Evolutionary conservation across 1,140 invertebrate genomes (phyloP), one percentile per base, ranked within the genome.

Genomic region (Zaprionus camerounensis): DNA sequence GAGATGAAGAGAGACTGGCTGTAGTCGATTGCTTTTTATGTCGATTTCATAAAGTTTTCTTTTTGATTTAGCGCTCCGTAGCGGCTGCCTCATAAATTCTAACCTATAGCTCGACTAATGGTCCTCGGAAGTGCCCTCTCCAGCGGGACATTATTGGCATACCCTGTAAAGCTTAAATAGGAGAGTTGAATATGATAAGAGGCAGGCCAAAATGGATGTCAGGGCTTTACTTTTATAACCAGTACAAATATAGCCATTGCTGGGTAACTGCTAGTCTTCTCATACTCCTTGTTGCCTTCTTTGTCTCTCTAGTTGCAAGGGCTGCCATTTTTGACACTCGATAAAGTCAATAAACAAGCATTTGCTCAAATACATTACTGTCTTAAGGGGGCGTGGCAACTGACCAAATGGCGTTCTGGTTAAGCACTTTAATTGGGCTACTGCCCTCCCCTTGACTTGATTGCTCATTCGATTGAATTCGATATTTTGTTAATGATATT

Each of bases 281-380:
- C 28, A 15, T 17, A 26, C 22, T 36, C 7, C 41, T 11, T 31
- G 7, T 11, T 58, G 57, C 51, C 17, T 46, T 65, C 55, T 71
- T 74, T 71, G 51, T 75, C 24, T 71, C 64, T 64, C 53, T 77
- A 74, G 78, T 81, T 74, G 64, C 59, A 78, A 85, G 71, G 81
- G 71, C 79, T 82, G 82, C 71, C 67, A 82, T 79, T 86, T 82
- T 82, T 80, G 82, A 80, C 82, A 85, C 80, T 82, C 69, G 68
- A 86, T 74, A 86, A 82, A 77, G 83, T 77, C 76, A 87, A 87
- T 80, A 86, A 86, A 74, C 51, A 73, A 58, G 71, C 72, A 46
- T 46, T 44, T 46, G 46, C 20, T 77, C 62, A 44, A 62, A 34
- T 24, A 5, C 46, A 66, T 73, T 66, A 28, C 51, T 65, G 28